phyloP scores from a whole-genome alignment of 2,888 invertebrate genomes.

The Phyllotreta striolata region DNA sequence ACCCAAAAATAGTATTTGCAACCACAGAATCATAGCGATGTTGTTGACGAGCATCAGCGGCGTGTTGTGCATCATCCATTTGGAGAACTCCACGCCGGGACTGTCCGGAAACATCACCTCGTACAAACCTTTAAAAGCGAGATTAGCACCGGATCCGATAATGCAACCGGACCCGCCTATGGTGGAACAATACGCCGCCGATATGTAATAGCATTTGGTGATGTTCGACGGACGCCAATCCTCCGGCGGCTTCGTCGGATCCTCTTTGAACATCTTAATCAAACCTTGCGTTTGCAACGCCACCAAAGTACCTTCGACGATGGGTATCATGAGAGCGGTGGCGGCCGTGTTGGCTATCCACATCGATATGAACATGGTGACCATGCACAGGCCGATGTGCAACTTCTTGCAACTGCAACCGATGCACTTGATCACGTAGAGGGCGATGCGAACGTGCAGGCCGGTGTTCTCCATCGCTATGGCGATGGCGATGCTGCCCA shows the following conservation, averaged over 20 bases:
- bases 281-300: slow-evolving; percentile 80
- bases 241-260: neutral
- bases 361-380: slow-evolving; percentile 94
- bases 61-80: slow-evolving; percentile 86
- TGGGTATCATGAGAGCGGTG: slow-evolving; percentile 93
- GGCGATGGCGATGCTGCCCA: slow-evolving; percentile 89
- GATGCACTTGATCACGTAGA: slow-evolving; percentile 74
- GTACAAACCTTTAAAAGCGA: slow-evolving; percentile 76
- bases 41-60: slow-evolving; percentile 85
- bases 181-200: slow-evolving; percentile 81
- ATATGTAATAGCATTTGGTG: slow-evolving; percentile 79
- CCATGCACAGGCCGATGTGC: slow-evolving; percentile 83
- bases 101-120: slow-evolving; percentile 64
- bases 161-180: slow-evolving; percentile 67
- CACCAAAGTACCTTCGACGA: slow-evolving; percentile 83
- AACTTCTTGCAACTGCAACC: slow-evolving; percentile 66
- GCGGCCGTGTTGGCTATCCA: slow-evolving; percentile 96
- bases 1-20: slow-evolving; percentile 84
- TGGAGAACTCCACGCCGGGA: slow-evolving; percentile 75
- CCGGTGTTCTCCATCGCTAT: slow-evolving; percentile 90
- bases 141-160: slow-evolving; percentile 82
- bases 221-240: slow-evolving; percentile 70
- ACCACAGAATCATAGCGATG: slow-evolving; percentile 76
- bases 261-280: slow-evolving; percentile 65
- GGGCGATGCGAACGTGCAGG: slow-evolving; percentile 84